A percentile compares a stretch with the other conserved stretches of the same genome.
phyloP scores from a whole-genome alignment of 1,140 invertebrate species.

The Centruroides sculpturatus region DNA sequence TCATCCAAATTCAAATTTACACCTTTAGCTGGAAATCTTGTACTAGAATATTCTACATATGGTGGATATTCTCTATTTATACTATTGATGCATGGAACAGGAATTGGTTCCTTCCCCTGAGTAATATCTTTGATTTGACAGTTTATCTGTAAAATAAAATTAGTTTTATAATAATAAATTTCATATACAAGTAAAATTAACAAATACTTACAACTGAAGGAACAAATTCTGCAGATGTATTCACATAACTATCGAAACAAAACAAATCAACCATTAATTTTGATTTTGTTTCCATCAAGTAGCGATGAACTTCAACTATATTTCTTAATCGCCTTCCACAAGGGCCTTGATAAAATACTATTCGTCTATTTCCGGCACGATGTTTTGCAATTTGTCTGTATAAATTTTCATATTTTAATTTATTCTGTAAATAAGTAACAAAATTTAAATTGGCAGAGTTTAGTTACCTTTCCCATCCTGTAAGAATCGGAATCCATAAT shows the following conservation, averaged over 20 bases:
- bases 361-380: constrained; percentile 27
- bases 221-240: too few relatives aligned
- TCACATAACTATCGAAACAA: constrained; percentile 49
- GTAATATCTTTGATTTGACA: constrained; percentile 41
- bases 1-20: constrained; percentile 67
- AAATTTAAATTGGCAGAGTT: too few relatives aligned
- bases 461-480: constrained; percentile 61
- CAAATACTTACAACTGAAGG: too few relatives aligned
- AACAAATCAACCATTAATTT: constrained; percentile 76
- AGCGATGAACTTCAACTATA: constrained; percentile 62
- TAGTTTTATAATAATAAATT: too few relatives aligned
- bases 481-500: constrained; percentile 63
- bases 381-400: too few relatives aligned
- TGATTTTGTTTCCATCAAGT: constrained; percentile 50
- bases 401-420: too few relatives aligned
- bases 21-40: constrained; percentile 63
- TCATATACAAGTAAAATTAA: too few relatives aligned
- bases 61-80: constrained; percentile 65
- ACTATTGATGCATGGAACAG: constrained; percentile 78
- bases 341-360: constrained; percentile 65
- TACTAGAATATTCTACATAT: constrained; percentile 71
- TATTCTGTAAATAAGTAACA: too few relatives aligned
- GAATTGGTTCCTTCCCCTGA: constrained; percentile 68
- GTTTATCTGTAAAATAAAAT: constrained; percentile 5
- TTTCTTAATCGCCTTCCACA: constrained; percentile 68